Evolutionary conservation across 2,888 invertebrate species (phyloP), one percentile per base, ranked within the genome.

Genomic region (Colletes collaris): DNA sequence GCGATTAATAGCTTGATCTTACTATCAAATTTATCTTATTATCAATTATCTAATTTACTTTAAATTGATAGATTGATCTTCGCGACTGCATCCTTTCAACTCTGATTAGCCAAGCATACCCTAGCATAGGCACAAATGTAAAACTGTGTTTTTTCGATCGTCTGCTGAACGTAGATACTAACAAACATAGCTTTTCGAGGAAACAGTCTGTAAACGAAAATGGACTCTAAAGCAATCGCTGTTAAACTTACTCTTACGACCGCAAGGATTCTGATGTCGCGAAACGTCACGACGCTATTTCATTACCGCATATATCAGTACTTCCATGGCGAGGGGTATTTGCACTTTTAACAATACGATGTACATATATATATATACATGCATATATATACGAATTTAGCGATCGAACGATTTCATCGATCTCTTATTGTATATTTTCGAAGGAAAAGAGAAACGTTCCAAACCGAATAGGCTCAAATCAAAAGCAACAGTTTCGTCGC

Each of bases 201-300:
- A 60, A 69, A 75, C 74, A 87, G 78, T 81, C 82, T 83, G 66
- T 75, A 79, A 76, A 67, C 35, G 50, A 59, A 80, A 73, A 81
- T 80, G 68, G 84, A 82, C 84, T 87, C 86, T 81, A 84, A 83
- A 86, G 74, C 73, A 77, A 82, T 80, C 68, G 74, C 76, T 85
- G 79, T 83, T 83, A 55, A 79, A 70, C 49, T 82, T 75, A 64
- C 65, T 82, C 52, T 72, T 79, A 74, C 62, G 63, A 73, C 44
- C 44, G 63, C 71, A 59, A 85, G 52, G 27, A 63, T 72, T 63
- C 67, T 44, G 46, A 64, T 37, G 56, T 68, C 50, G 62, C 35
- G 53, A 64, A 62, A 67, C 55, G 49, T 66, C 56, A 76, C 55
- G 55, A 56, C 69, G 71, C 73, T 50, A 76, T 27, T 27, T 66